Conservation (phyloP, 1,140 invertebrate species). For the Helicorthomorpha holstii region DNA sequence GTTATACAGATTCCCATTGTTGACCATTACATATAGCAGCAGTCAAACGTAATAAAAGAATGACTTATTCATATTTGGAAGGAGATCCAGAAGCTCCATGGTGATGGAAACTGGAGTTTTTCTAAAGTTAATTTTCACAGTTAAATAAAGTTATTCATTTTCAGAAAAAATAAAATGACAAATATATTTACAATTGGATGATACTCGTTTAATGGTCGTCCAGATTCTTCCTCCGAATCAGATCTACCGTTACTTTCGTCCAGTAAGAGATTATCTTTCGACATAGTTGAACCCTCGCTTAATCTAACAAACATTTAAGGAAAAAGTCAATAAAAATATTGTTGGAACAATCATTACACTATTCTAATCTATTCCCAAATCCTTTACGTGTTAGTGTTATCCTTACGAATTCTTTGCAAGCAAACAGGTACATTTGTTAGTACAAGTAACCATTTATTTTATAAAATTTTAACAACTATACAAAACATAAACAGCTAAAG, state of each 20-base stretch:
- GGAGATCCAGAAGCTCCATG: not conserved
- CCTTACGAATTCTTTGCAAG: not conserved
- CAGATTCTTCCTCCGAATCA: constrained; percentile 9
- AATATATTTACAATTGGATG: not conserved
- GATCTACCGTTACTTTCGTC: constrained; percentile 43
- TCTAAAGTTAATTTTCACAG: not conserved
- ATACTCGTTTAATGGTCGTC: not conserved
- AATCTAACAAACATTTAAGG: constrained; percentile 13
- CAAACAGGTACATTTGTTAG: not conserved
- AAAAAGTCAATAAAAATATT: too few species aligned
- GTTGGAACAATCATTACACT: not conserved
- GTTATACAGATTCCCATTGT: too few species aligned
- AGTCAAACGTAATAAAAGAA: too few species aligned
- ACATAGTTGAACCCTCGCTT: constrained; percentile 25
- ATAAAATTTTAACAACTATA: not conserved
- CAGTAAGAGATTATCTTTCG: constrained; percentile 24
- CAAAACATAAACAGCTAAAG: not conserved
- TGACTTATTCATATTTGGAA: not conserved
- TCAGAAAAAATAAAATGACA: not conserved
- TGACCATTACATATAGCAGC: too few species aligned
- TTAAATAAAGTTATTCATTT: not conserved
- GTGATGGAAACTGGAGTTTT: not conserved
- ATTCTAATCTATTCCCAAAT: not conserved
- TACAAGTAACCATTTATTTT: too few species aligned
- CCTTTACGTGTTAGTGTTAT: not conserved